Evolutionary conservation across 2,888 invertebrate genomes (phyloP), one percentile per base, ranked within the genome.

Genomic region (Scelioninae gen. 1): DNA sequence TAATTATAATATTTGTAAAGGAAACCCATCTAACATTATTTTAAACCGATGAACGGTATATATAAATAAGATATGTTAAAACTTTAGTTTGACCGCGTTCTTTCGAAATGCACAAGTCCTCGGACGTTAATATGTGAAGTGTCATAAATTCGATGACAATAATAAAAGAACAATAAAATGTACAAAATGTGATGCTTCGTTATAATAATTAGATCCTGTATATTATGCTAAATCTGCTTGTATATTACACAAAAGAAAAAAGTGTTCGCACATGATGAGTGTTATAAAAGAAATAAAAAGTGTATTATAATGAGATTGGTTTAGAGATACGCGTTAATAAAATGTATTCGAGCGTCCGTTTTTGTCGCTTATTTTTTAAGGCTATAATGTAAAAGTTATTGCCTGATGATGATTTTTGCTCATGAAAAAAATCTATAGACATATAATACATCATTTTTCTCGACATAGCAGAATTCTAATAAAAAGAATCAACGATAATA

Each of bases 151-250:
- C 49, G 75, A 72, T 71, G 83, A n/a, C n/a, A n/a, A n/a, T n/a
- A n/a, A n/a, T n/a, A n/a, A n/a, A n/a, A n/a, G n/a, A 23, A 79
- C 71, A 76, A 79, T 83, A 83, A 83, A 83, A 83, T 55, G 83
- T 49, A 78, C 78, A 34, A 82, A 69, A 71, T 62, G 71, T 47
- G 34, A 23, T 56, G 69, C 65, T 51, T 40, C 74, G 74, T 75
- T 49, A 83, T 71, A 83, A 83, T 83, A 79, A 83, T 83, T 83
- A 83, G 83, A 82, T 72, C 82, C 82, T 82, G 76, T 76, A 81
- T 81, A 81, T 81, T 81, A 81, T 81, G 76, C 81, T 71, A 65
- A 81, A 81, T 76, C 75, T 56, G 69, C 75, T 69, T 75, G 75
- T 75, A 75, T 76, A 81, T 81, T 81, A 81, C 71, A 32, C 65